phyloP scores from a whole-genome alignment of 1,140 invertebrate genomes.

The Asobara japonica region DNA sequence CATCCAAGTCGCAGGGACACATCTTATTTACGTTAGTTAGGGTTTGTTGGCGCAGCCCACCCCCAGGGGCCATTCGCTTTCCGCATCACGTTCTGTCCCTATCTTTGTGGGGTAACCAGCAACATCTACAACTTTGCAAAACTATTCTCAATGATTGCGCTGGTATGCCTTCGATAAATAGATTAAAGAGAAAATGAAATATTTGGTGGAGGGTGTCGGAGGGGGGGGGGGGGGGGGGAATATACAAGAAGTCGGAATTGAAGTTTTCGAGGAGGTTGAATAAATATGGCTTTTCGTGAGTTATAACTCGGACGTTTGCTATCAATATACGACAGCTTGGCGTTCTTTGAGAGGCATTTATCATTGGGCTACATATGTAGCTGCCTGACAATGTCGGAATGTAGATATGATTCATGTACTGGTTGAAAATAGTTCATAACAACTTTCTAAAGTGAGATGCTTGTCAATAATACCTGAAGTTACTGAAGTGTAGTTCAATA shows the following conservation, averaged over 20 bases:
- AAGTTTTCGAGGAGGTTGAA: background rate
- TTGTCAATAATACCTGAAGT: too few species aligned
- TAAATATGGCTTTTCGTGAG: too few species aligned
- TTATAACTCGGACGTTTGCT: too few species aligned
- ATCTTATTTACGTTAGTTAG: conserved; percentile 67
- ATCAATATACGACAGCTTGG: too few species aligned
- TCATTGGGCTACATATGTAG: too few species aligned
- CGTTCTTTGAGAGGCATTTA: too few species aligned
- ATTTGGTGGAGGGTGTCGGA: background rate
- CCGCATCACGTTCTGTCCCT: conserved; percentile 30
- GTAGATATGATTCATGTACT: too few species aligned
- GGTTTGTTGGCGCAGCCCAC: conserved; percentile 63
- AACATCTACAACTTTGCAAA: conserved; percentile 6
- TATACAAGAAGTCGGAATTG: background rate
- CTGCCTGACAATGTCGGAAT: too few species aligned
- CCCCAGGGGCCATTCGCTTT: conserved; percentile 58
- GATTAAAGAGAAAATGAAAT: background rate
- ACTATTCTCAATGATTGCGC: background rate
- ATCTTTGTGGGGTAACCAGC: background rate
- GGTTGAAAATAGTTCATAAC: too few species aligned
- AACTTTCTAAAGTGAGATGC: too few species aligned
- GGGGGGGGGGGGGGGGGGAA: background rate
- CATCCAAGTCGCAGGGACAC: conserved; percentile 46
- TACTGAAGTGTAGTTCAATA: too few species aligned
- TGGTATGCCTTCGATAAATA: background rate